A percentile compares a stretch with the other conserved stretches of the same genome.
These are phyloP conservation scores for Xerus inauris DNA, from an alignment of 2,113 vertebrate species.

Conservation along the genomic window DNA sequence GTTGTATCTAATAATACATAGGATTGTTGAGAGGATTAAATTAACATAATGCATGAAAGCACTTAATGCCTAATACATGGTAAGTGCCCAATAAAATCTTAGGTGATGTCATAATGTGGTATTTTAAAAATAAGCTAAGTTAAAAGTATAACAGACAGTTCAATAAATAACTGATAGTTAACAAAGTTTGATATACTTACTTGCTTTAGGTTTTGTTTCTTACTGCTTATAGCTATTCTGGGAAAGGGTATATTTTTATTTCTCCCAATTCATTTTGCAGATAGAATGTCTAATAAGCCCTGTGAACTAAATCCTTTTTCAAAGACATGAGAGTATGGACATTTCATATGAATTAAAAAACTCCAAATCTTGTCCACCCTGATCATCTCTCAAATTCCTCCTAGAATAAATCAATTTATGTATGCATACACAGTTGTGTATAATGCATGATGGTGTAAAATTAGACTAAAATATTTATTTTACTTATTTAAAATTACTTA, in stretches of 20 bases:
- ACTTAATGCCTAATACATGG: background rate
- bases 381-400: background rate
- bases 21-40: background rate
- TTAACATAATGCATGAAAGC: background rate
- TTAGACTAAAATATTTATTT: background rate
- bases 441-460: background rate
- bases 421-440: background rate
- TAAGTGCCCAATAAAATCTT: background rate
- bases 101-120: background rate
- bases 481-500: background rate
- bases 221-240: background rate
- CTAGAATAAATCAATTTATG: background rate
- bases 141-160: background rate
- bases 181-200: background rate
- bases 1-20: background rate
- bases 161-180: background rate
- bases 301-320: background rate
- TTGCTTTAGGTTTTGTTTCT: slow-evolving; percentile 7
- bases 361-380: background rate
- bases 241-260: background rate
- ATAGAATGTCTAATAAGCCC: background rate
- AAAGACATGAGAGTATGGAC: background rate
- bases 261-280: background rate
- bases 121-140: background rate
- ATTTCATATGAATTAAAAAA: background rate